Evolutionary conservation across 37 sponge, comb jelly and placozoan species (phyloP), one percentile per base, ranked within the genome.

Genomic region (Beroe ovata): DNA sequence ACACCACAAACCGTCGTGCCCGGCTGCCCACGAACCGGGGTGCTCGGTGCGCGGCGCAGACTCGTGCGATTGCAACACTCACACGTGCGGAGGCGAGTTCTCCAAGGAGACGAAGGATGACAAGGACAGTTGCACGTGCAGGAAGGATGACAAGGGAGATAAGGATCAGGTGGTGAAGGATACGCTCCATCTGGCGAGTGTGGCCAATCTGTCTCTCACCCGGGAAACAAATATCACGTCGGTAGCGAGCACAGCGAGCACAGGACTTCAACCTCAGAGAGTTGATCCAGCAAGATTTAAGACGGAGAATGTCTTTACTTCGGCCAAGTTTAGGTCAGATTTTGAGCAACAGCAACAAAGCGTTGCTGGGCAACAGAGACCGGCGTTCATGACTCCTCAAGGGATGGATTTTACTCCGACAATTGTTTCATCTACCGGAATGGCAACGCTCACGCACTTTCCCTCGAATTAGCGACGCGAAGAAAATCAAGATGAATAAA

Each of bases 1-100:
- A 8, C 84, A 77, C 84, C 84, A 77, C 84, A 77, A 77, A 36
- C 84, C 84, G 14, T 77, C 84, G 28, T 77, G 84, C 29, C 84
- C 84, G 4, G 84, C 84, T 20, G 84, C 84, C n/a, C 84, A 77
- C 54, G 84, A 77, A 40, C 84, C 84, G 0, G 84, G 84, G 36
- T 77, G 84, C 54, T 42, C 84, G 41, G 84, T 39, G 11, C 54
- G 54, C 84, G 84, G 84, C 47, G 84, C 42, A 35, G 84, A 42
- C 42, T 21, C 19, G 47, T 77, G 84, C 28, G 84, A 77, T 29
- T 77, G 84, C 33, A 77, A 77, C 84, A 77, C 84, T 2, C 84
- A 77, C 54, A 77, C 84, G 22, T 77, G 84, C 54, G 84, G 84
- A 6, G 54, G 54, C 42, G 84, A 42, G 84, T 66, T 66, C 69